Conservation (phyloP, 2,797 vertebrate genomes). For the Gastrophryne carolinensis region DNA sequence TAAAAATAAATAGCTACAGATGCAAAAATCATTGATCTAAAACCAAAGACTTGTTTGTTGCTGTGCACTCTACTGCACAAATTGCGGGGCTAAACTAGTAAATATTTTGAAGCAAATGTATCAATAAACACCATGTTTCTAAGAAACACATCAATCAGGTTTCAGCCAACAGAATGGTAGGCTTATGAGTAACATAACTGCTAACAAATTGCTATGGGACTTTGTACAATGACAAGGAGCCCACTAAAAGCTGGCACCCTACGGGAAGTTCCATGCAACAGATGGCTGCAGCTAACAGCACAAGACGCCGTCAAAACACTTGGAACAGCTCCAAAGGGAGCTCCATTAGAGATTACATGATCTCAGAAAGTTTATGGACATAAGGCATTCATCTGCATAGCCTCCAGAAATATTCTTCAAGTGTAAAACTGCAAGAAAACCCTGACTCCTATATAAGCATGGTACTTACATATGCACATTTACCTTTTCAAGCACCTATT, state of each 20-base stretch:
- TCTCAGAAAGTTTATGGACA: slow-evolving; percentile 27
- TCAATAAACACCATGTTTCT: slow-evolving; percentile 2
- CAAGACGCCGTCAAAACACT: background rate
- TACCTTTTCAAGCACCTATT: too few relatives aligned
- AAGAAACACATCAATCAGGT: slow-evolving; percentile 34
- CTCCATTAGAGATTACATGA: background rate
- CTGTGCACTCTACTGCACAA: background rate
- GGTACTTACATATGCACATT: too few relatives aligned
- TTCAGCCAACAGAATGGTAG: background rate
- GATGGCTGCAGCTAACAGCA: slow-evolving; percentile 1
- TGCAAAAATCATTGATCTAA: too few relatives aligned
- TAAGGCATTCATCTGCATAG: slow-evolving; percentile 23
- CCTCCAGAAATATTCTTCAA: slow-evolving; percentile 8
- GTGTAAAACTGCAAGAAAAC: background rate
- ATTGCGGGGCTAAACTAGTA: background rate
- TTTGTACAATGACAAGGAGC: slow-evolving; percentile 3
- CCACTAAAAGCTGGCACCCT: slow-evolving; percentile 13
- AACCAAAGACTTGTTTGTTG: background rate
- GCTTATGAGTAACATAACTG: slow-evolving; percentile 2
- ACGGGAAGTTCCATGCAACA: slow-evolving; percentile 14
- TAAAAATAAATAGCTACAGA: too few relatives aligned
- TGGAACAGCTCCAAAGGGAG: background rate
- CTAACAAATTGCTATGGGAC: background rate
- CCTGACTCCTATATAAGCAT: too few relatives aligned
- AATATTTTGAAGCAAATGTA: slow-evolving; percentile 10